Evolutionary conservation across 2,888 invertebrate genomes (phyloP).

Genomic region (Caenorhabditis becei): DNA sequence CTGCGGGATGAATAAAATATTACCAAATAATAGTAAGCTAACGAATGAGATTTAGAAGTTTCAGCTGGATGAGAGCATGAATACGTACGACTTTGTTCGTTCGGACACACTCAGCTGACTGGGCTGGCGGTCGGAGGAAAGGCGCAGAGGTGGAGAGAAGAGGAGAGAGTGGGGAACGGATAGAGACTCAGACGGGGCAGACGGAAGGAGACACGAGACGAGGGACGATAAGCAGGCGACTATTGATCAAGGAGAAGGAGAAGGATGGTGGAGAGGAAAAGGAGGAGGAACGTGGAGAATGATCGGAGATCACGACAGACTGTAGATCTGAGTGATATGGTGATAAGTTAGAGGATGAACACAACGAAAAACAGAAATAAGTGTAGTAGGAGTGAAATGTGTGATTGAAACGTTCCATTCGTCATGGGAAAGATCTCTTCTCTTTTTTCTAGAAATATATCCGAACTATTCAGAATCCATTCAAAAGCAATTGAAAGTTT

Average conservation of each 20-base stretch:
- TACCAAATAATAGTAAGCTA: background rate
- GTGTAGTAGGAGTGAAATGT: no score
- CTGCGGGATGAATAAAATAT: constrained; percentile 12
- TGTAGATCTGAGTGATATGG: background rate
- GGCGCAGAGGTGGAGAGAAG: constrained; percentile 4
- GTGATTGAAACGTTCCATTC: no score
- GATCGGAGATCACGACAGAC: background rate
- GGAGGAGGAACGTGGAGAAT: background rate
- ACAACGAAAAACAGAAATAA: no score
- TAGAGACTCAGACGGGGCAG: background rate
- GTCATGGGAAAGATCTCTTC: no score
- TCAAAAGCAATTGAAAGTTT: no score
- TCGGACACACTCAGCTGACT: constrained; percentile 30
- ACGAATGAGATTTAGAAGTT: background rate
- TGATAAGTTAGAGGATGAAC: no score
- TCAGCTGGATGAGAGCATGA: constrained; percentile 4
- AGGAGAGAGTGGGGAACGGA: background rate
- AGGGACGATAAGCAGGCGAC: background rate
- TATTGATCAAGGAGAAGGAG: constrained; percentile 6
- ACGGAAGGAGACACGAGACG: background rate
- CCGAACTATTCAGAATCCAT: no score
- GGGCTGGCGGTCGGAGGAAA: background rate
- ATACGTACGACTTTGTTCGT: constrained; percentile 3
- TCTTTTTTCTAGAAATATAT: no score
- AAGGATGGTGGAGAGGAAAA: background rate